A percentile compares a stretch with the other conserved stretches of the same genome.
Conservation (phyloP, 2,888 invertebrate genomes). For the Amblyjoppa proteus region DNA sequence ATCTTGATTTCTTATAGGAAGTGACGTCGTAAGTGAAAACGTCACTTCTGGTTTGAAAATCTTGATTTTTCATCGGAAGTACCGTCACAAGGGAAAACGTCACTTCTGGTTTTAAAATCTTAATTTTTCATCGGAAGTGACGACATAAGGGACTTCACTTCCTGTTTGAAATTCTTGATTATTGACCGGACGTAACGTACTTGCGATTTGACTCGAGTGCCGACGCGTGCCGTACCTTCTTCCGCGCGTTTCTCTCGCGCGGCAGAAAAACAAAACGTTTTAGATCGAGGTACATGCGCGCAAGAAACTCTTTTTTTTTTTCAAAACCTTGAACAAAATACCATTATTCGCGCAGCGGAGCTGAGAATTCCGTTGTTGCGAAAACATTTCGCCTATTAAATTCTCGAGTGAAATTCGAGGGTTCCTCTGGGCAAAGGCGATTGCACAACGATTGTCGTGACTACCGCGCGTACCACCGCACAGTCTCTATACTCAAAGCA, state of each 20-base stretch:
- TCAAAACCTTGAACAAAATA: background rate
- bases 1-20: no score
- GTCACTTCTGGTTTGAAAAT: no score
- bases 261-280: background rate
- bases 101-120: no score
- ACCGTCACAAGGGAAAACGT: no score
- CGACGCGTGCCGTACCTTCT: no score
- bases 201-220: no score
- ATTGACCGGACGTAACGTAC: no score
- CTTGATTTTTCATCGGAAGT: no score
- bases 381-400: slow-evolving; percentile 39
- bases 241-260: background rate
- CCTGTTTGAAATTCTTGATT: no score
- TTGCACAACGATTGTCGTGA: slow-evolving; percentile 61
- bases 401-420: slow-evolving; percentile 53
- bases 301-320: background rate
- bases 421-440: slow-evolving; percentile 30
- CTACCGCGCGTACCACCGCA: slow-evolving; percentile 52
- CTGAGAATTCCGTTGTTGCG: slow-evolving; percentile 38
- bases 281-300: background rate
- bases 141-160: no score
- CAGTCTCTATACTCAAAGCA: slow-evolving; percentile 5
- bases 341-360: background rate
- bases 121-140: no score
- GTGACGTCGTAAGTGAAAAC: no score